Base-by-base conservation (phyloP, 2,888 invertebrate species). In the Geophilus truncorum region DNA sequence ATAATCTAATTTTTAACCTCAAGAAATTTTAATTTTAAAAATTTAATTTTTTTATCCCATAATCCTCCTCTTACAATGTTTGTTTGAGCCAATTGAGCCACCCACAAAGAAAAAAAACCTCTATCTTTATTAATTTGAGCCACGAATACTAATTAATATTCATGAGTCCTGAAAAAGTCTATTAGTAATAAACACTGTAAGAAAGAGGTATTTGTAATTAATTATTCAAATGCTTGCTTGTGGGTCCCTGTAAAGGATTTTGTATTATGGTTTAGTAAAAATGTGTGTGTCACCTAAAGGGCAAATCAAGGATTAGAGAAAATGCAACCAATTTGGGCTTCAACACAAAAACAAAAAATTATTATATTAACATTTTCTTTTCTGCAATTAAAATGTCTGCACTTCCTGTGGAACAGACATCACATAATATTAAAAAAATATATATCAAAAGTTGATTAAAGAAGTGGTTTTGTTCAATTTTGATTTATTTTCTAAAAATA, bases 181-280 rank as follows among this genome's bases (percentile, higher is more conserved):
- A 51, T 45, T 79, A 45, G 32, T 32, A 75, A n/a, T 32, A 79
- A 77, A 79, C 77, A 77, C 79, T 79, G 79, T 36, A 79, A 79
- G 34, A 51, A 79, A 79, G 79, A 79, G 40, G 40, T 51, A 23
- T 25, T 9, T 25, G 40, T 51, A 23, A 15, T 9, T 25, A 79
- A 40, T 40, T 9, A 79, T 79, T 79, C 12, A 45, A 45, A 45
- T 45, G 79, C 79, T 51, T 79, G 79, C 79, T 45, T 77, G 77
- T 77, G 77, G 77, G 77, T 77, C 77, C 77, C 77, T 77, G 77
- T 77, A 77, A 77, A 77, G 23, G 77, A 34, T 23, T 34, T 45
- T 45, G 45, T 45, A 45, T 45, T 45, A 45, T 45, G 18, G 18
- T 23, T 34, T 77, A 77, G 23, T 75, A 45, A 45, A 45, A 45